Evolutionary conservation across 2,113 vertebrate genomes (phyloP).

Genomic region (Chionodraco myersi): DNA sequence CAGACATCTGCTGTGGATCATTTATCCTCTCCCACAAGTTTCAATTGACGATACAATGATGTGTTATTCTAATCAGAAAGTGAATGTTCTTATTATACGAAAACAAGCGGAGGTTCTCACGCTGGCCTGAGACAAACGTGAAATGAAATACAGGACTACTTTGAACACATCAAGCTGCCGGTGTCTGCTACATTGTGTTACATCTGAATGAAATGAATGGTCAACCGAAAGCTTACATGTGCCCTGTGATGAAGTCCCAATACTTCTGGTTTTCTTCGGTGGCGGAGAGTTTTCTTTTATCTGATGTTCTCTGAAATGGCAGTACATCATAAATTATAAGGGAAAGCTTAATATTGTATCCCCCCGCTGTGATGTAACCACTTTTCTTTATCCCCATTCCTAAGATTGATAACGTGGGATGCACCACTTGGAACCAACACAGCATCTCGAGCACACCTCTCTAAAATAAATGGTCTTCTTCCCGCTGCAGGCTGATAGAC

Average conservation of each 20-base stretch:
- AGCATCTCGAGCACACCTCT: conserved; percentile 40
- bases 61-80: conserved; percentile 45
- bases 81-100: conserved; percentile 29
- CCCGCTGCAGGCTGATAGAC: conserved; percentile 73
- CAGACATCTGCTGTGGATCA: conserved; percentile 50
- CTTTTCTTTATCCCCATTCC: conserved; percentile 56
- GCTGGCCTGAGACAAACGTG: conserved; percentile 21
- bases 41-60: conserved; percentile 33
- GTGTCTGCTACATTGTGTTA: conserved; percentile 46
- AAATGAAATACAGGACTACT: conserved; percentile 7
- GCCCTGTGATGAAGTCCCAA: conserved; percentile 36
- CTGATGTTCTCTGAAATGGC: conserved; percentile 48
- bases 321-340: conserved; percentile 60
- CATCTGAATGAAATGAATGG: conserved; percentile 44
- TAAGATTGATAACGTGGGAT: conserved; percentile 70
- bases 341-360: conserved; percentile 34
- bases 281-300: conserved; percentile 52
- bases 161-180: neutral
- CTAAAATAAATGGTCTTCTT: conserved; percentile 68
- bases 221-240: conserved; percentile 33
- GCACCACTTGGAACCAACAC: conserved; percentile 61
- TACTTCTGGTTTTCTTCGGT: conserved; percentile 41
- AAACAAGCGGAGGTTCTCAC: conserved; percentile 11
- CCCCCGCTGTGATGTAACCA: conserved; percentile 26
- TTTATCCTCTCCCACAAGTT: conserved; percentile 39